phyloP scores from a whole-genome alignment of 1,140 invertebrate species.

The Lasaia peninsularis region DNA sequence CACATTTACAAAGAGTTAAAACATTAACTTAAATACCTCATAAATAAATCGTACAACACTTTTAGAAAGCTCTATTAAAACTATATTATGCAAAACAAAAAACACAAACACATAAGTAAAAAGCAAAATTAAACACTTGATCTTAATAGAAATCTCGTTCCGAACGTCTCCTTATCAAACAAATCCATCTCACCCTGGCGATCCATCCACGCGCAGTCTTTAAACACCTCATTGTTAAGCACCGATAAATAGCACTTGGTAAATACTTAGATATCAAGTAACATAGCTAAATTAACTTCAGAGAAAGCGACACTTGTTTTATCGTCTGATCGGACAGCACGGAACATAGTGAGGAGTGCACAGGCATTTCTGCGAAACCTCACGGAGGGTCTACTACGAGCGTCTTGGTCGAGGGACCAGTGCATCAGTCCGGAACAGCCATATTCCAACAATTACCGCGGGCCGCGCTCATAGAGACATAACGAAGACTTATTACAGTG shows the following conservation, averaged over 20 bases:
- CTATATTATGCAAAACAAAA: conserved; percentile 1
- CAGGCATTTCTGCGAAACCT: conserved; percentile 63
- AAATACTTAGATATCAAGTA: conserved; percentile 6
- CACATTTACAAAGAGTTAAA: neutral
- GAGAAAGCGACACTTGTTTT: conserved; percentile 47
- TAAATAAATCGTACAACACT: neutral
- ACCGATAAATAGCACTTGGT: conserved; percentile 35
- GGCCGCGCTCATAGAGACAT: conserved; percentile 52
- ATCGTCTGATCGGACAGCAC: conserved; percentile 51
- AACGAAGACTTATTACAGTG: conserved; percentile 7
- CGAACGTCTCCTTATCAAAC: conserved; percentile 48
- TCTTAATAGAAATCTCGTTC: conserved; percentile 65
- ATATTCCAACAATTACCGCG: conserved; percentile 67
- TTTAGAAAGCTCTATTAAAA: neutral
- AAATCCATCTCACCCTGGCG: conserved; percentile 64
- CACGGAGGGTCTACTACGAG: conserved; percentile 56
- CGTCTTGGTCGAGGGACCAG: conserved; percentile 64
- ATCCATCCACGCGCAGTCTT: conserved; percentile 69
- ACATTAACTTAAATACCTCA: no score
- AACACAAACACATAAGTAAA: neutral
- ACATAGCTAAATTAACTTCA: conserved; percentile 19
- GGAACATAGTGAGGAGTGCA: conserved; percentile 46
- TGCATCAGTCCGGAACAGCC: conserved; percentile 67
- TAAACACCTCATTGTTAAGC: conserved; percentile 69
- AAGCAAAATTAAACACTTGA: conserved; percentile 22